phyloP scores from a whole-genome alignment of 1,140 invertebrate species.

The Camponotus pennsylvanicus region DNA sequence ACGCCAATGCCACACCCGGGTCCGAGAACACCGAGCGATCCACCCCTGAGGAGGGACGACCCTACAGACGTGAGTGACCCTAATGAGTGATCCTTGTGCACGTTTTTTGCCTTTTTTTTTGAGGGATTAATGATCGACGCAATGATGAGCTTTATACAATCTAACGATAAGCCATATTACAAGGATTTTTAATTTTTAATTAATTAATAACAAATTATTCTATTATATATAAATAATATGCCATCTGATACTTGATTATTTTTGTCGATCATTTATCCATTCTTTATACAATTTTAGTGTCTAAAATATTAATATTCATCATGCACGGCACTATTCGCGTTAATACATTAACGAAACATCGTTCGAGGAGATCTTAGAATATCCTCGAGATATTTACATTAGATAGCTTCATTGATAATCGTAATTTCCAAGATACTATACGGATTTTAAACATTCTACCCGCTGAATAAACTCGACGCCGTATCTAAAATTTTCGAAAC shows the following conservation, averaged over 20 bases:
- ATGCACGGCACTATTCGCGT: not conserved
- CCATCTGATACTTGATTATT: not conserved
- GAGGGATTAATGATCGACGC: constrained; percentile 1
- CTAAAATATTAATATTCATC: not conserved
- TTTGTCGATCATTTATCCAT: not conserved
- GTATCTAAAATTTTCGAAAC: constrained; percentile 30
- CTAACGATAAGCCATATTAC: not conserved
- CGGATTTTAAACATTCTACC: constrained; percentile 21
- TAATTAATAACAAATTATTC: too few species aligned
- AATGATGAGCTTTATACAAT: not conserved
- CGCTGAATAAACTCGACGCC: constrained; percentile 27
- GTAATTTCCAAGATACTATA: not conserved
- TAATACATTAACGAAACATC: constrained; percentile 48
- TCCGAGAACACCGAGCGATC: constrained; percentile 87
- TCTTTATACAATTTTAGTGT: not conserved
- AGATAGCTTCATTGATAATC: not conserved
- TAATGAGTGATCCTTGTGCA: not conserved
- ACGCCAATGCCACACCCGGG: constrained; percentile 86
- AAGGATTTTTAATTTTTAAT: not conserved
- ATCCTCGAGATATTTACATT: not conserved
- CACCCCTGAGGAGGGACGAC: constrained; percentile 87
- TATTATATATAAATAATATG: too few species aligned
- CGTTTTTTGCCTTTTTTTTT: not conserved
- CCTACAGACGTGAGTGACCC: constrained; percentile 86
- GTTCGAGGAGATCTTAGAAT: not conserved